Percentiles rank a stretch among this genome's conserved stretches.
These are phyloP conservation scores for Drosophila melanocephala DNA, from an alignment of 2,888 invertebrate genomes.

Conservation along the genomic window DNA sequence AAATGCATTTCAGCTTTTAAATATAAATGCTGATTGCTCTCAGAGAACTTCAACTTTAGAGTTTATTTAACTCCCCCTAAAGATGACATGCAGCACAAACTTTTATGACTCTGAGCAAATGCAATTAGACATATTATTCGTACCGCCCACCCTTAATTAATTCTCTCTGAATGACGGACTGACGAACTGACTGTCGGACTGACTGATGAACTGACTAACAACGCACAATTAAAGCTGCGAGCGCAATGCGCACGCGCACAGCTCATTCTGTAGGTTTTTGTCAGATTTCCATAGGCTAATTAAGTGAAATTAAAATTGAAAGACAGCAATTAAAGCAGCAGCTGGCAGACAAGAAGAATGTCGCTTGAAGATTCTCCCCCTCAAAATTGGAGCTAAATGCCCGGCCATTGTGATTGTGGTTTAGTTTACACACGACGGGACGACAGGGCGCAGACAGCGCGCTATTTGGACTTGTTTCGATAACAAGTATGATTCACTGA, in stretches of 20 bases:
- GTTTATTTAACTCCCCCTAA: background rate
- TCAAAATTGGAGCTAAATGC: slow-evolving; percentile 35
- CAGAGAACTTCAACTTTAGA: slow-evolving; percentile 2
- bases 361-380: slow-evolving; percentile 38
- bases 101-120: slow-evolving; percentile 45
- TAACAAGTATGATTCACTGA: slow-evolving; percentile 32
- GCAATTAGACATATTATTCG: slow-evolving; percentile 65
- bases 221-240: slow-evolving; percentile 64
- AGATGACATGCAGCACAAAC: slow-evolving; percentile 5
- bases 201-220: slow-evolving; percentile 26
- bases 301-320: slow-evolving; percentile 78
- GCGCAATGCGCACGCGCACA: slow-evolving; percentile 58
- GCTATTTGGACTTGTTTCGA: slow-evolving; percentile 46
- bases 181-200: slow-evolving; percentile 11
- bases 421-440: background rate
- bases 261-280: slow-evolving; percentile 28
- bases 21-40: background rate
- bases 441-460: slow-evolving; percentile 38
- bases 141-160: slow-evolving; percentile 73
- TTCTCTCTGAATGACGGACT: slow-evolving; percentile 4
- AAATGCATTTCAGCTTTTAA: background rate
- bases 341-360: slow-evolving; percentile 39
- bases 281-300: slow-evolving; percentile 75
- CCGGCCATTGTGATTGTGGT: slow-evolving; percentile 39
- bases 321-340: slow-evolving; percentile 62